Conservation (phyloP, 2,113 vertebrate species). For the Chrysochloris asiatica region DNA sequence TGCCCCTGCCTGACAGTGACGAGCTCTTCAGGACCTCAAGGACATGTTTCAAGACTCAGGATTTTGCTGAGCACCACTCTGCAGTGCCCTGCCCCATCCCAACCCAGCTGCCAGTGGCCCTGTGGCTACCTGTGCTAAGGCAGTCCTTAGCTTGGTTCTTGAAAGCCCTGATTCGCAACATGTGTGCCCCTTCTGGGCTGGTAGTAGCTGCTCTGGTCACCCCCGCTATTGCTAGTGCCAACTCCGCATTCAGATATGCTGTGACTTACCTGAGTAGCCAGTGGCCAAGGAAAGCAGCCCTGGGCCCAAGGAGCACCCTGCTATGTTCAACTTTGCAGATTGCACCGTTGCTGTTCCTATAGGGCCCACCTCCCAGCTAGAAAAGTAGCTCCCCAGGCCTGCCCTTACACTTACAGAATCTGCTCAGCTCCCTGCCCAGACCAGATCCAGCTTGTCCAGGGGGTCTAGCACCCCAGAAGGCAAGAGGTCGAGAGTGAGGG, state of each 20-base stretch:
- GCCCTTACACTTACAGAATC: background rate
- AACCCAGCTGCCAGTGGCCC: background rate
- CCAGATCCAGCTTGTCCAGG: background rate
- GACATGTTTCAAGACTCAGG: slow-evolving; percentile 27
- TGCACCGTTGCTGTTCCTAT: background rate
- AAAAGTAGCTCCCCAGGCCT: background rate
- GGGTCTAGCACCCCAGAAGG: background rate
- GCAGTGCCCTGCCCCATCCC: background rate
- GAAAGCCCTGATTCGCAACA: background rate
- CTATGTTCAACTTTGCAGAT: background rate
- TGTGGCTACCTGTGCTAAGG: background rate
- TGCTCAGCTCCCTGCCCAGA: background rate
- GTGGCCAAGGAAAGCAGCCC: background rate
- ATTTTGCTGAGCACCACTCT: background rate
- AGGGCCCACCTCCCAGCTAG: background rate
- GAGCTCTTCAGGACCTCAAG: slow-evolving; percentile 3
- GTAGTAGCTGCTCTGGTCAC: background rate
- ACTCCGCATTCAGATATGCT: background rate
- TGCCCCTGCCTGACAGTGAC: background rate
- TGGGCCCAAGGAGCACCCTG: background rate
- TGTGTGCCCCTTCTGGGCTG: background rate
- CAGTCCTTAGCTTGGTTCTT: background rate
- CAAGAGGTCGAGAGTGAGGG: background rate
- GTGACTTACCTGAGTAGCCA: background rate
- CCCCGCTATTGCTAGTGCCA: background rate